Conservation (phyloP, 2,113 vertebrate species). For the Cryptotis parvus region DNA sequence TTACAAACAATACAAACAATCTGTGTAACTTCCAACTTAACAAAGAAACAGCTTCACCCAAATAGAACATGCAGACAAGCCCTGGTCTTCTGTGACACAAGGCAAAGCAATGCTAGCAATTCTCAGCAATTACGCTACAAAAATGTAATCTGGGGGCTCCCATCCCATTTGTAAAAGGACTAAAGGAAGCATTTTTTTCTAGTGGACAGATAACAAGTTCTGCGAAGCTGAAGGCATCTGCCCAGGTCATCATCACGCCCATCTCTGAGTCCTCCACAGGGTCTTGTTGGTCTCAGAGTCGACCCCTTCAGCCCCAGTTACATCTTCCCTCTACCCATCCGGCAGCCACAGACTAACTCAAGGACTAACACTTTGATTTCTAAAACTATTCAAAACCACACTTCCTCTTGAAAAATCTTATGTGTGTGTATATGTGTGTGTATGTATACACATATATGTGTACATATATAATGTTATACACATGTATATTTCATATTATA, state of each 20-base stretch:
- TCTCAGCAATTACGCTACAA: background rate
- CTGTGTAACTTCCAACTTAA: constrained; percentile 43
- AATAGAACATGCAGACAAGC: constrained; percentile 26
- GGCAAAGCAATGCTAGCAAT: background rate
- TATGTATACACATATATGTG: no score
- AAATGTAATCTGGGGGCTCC: background rate
- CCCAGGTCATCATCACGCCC: background rate
- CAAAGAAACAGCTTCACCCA: constrained; percentile 44
- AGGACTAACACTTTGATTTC: background rate
- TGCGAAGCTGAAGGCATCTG: background rate
- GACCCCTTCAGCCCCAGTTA: background rate
- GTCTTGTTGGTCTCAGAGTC: background rate
- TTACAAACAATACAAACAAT: constrained; percentile 19
- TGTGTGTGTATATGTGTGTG: no score
- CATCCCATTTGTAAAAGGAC: background rate
- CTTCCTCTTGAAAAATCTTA: background rate
- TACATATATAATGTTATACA: background rate
- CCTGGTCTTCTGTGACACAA: background rate
- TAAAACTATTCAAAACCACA: constrained; percentile 51
- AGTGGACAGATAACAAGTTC: background rate
- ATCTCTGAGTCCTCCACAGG: background rate
- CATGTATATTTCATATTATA: constrained; percentile 18
- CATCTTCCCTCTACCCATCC: background rate
- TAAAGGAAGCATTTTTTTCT: background rate
- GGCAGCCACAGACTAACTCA: background rate